These are phyloP conservation scores for Apantesis nais DNA, from an alignment of 2,888 invertebrate species.

Conservation along the genomic window DNA sequence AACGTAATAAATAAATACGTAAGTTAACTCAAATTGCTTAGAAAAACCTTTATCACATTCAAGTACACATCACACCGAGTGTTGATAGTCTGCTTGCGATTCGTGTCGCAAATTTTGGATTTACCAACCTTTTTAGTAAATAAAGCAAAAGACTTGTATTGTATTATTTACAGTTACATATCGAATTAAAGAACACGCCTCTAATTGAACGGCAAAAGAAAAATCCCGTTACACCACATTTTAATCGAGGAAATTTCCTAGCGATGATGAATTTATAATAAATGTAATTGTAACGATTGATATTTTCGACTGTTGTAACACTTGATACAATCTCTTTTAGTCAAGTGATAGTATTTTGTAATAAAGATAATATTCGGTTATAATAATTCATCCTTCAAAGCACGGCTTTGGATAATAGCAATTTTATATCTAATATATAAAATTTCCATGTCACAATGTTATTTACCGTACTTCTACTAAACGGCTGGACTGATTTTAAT, in stretches of 20 bases:
- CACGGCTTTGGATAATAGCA: not conserved
- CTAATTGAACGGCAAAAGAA: conserved; percentile 36
- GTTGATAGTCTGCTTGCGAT: not conserved
- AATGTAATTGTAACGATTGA: conserved; percentile 7
- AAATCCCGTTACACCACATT: conserved; percentile 43
- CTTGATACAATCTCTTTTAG: not conserved
- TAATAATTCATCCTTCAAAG: not conserved
- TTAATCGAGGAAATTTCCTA: conserved; percentile 27
- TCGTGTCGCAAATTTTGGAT: not conserved
- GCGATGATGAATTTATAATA: conserved; percentile 19
- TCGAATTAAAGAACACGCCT: conserved; percentile 30
- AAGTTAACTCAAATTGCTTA: too few species aligned
- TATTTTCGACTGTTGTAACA: conserved; percentile 8
- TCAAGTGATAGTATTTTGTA: not conserved
- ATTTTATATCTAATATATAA: not conserved
- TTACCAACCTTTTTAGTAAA: not conserved
- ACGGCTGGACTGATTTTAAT: too few species aligned
- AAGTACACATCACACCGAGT: not conserved
- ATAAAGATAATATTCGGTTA: not conserved
- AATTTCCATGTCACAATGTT: too few species aligned
- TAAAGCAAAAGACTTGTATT: not conserved
- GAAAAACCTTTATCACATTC: not conserved
- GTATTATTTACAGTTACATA: conserved; percentile 23
- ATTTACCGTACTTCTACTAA: too few species aligned
- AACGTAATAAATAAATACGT: too few species aligned